Percentiles rank a stretch among this genome's conserved stretches.
Evolutionary conservation across 2,888 invertebrate species (phyloP).

Genomic region (Operophtera brumata): DNA sequence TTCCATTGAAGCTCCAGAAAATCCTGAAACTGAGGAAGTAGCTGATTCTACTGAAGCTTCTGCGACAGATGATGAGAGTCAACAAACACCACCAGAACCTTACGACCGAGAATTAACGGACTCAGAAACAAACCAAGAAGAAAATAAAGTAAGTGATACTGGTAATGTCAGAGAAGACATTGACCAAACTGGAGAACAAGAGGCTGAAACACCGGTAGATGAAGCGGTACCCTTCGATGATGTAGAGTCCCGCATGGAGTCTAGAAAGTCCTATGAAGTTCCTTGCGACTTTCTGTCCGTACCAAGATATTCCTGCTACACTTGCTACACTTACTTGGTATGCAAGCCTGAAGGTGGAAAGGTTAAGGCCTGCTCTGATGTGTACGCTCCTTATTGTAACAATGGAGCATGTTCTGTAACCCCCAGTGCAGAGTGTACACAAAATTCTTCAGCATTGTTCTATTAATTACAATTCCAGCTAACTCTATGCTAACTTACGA

Average conservation of each 20-base stretch:
- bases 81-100: background rate
- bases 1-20: background rate
- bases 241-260: background rate
- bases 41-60: background rate
- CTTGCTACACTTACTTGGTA: conserved; percentile 18
- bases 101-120: background rate
- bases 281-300: conserved; percentile 10
- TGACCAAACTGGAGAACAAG: background rate
- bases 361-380: conserved; percentile 16
- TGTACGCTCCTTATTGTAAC: conserved; percentile 16
- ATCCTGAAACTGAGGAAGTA: background rate
- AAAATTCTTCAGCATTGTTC: background rate
- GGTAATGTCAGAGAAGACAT: background rate
- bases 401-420: conserved; percentile 13
- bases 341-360: conserved; percentile 21
- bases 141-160: background rate
- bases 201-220: background rate
- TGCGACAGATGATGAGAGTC: background rate
- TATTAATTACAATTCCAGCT: too few species aligned
- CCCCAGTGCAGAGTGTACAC: conserved; percentile 12
- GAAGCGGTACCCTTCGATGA: background rate
- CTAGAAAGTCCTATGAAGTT: conserved; percentile 1
- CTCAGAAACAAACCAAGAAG: background rate
- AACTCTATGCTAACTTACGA: too few species aligned
- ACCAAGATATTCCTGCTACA: conserved; percentile 20